Base-by-base conservation (phyloP, 2,888 invertebrate genomes). In the Spialia ferax region DNA sequence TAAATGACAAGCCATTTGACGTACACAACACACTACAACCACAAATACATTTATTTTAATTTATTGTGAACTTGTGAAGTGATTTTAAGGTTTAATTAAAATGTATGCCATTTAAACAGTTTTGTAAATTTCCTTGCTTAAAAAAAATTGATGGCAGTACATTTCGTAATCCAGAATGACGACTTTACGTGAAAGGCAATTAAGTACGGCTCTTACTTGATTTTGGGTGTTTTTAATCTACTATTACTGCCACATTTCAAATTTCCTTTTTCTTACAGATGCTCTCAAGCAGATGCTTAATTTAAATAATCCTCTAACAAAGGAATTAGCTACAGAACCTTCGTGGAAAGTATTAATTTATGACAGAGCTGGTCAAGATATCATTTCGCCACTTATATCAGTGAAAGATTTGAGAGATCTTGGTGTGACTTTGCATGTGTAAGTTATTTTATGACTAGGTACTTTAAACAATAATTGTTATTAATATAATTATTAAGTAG, bases 361-460 rank as follows among this genome's bases (percentile, higher is more conserved):
- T 83, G 99, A 99, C 87, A 95, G 98, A 79, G 96, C 97, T 75
- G 99, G 99, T 3, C 99, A 99, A 92, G 99, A 99, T 85, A 99
- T 99, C 60, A 99, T 99, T 78, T 99, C 99, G 13, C 99, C 99
- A 0, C 91, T 99, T 63, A 95, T 99, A 81, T 98, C 99, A 20
- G 97, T 99, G 18, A 99, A 99, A 87, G 99, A 99, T 82, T 94
- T 99, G 3, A 91, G 99, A 77, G 99, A 99, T 86, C 93, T 98
- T 80, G 99, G 99, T 71, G 98, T 99, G 50, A 99, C 99, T 42
- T 95, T 99, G 70, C 99, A 99, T 95, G 96, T 99, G 98, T 99
- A 95, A 95, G 96, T 95, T 20, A 54, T 54, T 26, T 26, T n/a
- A 26, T 26, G 26, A 8, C 8, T 15, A n/a, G n/a, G n/a, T n/a